Evolutionary conservation across 2,113 vertebrate genomes (phyloP), one percentile per base, ranked within the genome.

Genomic region (Mesembrinibis cayennensis): DNA sequence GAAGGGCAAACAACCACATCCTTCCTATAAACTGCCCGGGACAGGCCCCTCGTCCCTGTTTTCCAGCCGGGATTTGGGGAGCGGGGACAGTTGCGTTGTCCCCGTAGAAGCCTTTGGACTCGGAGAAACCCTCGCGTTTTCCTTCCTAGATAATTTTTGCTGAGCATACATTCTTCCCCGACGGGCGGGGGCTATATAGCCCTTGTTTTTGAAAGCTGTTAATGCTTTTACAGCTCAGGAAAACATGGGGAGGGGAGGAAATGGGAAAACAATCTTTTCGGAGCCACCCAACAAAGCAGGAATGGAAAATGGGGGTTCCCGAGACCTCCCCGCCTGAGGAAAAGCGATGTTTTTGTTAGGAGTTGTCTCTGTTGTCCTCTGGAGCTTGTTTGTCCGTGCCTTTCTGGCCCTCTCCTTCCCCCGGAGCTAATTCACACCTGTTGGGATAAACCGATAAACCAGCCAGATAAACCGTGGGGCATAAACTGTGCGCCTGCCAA

Each of bases 351-450:
- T 55, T 95, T 53, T 55, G 36, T 36, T 18, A 5, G 34, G 47
- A 7, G 34, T n/a, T 67, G 71, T 66, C 58, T 90, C 65, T 16
- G 4, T 44, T 65, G 95, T 73, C 90, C 90, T 93, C 78, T 3
- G 17, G 87, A 18, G 40, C 15, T 89, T 92, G 87, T 94, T 97
- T 94, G 18, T 82, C 82, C 3, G 0, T 10, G 45, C 2, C 22
- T 63, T 90, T 23, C 40, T 76, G 92, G 74, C 17, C 36, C 21
- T 29, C 55, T 49, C 55, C 59, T 63, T 76, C 34, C 32, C 69
- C 32, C 5, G 16, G 63, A 61, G 55, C 74, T 38, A 93, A 90
- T 96, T 94, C 96, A 53, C 90, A 93, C 92, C 96, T 87, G 94
- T 77, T 81, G 29, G 30, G 16, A 73, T 92, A 88, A 96, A 95